These are phyloP conservation scores for Phaetusa simplex DNA, from an alignment of 2,113 vertebrate genomes.

Conservation along the genomic window DNA sequence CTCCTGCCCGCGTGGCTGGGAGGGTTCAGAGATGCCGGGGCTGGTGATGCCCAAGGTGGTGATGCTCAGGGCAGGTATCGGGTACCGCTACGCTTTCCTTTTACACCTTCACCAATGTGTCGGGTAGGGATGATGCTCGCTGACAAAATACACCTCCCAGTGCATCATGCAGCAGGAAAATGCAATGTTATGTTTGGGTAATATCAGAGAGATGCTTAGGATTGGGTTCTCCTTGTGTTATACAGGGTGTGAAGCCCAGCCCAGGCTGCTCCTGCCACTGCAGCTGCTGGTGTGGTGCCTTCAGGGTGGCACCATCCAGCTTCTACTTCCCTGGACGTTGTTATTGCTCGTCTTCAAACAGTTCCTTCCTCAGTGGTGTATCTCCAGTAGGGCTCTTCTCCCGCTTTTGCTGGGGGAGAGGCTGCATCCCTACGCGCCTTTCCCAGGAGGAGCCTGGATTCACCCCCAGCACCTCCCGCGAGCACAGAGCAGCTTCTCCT, in stretches of 20 bases:
- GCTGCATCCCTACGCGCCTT: neutral
- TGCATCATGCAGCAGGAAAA: neutral
- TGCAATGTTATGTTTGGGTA: fast-evolving
- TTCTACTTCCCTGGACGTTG: neutral
- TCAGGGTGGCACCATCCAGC: neutral
- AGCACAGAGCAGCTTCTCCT: neutral
- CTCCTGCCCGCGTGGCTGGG: neutral
- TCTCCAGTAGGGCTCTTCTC: neutral
- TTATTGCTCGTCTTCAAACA: neutral
- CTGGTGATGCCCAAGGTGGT: neutral
- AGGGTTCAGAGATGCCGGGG: neutral
- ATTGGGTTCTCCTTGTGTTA: neutral
- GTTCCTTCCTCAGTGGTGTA: neutral
- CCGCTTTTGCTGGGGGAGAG: fast-evolving
- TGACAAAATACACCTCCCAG: neutral
- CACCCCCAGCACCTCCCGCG: neutral
- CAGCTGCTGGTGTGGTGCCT: neutral
- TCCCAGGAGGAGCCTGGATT: neutral
- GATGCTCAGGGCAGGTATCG: neutral
- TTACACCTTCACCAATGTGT: neutral
- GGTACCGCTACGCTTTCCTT: neutral
- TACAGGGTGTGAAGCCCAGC: neutral
- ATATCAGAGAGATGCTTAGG: neutral
- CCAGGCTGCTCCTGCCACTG: neutral
- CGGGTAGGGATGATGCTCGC: neutral